phyloP scores from a whole-genome alignment of 2,888 invertebrate species.

The Scaptomyza parva region DNA sequence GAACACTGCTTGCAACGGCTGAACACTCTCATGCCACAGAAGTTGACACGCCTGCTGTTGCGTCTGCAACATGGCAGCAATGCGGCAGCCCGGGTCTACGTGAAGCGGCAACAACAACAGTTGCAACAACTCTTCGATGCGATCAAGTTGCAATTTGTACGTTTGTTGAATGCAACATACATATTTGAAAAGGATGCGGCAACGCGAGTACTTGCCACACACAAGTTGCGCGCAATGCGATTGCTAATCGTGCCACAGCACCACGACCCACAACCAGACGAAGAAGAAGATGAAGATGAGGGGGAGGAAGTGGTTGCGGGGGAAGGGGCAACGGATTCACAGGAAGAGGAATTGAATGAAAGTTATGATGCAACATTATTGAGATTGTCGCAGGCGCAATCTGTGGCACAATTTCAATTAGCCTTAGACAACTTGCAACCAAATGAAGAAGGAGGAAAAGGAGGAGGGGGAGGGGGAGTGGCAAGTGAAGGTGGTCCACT shows the following conservation, averaged over 20 bases:
- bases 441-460: no score
- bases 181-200: slow-evolving; percentile 67
- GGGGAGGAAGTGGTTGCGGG: neutral
- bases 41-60: slow-evolving; percentile 63
- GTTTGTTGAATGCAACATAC: slow-evolving; percentile 60
- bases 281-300: neutral
- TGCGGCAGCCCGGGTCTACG: slow-evolving; percentile 34
- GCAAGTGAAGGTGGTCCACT: slow-evolving; percentile 45
- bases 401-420: slow-evolving; percentile 41
- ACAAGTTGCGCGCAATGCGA: slow-evolving; percentile 75
- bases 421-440: slow-evolving; percentile 43
- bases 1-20: slow-evolving; percentile 71
- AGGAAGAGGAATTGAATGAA: neutral
- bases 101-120: slow-evolving; percentile 27
- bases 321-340: no score
- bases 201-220: slow-evolving; percentile 61
- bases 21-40: slow-evolving; percentile 69
- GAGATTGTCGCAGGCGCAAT: slow-evolving; percentile 55
- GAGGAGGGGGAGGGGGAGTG: no score
- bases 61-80: slow-evolving; percentile 62
- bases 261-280: no score
- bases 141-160: slow-evolving; percentile 76
- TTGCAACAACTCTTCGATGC: slow-evolving; percentile 61
- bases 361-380: slow-evolving; percentile 73
- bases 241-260: slow-evolving; percentile 32